These are phyloP conservation scores for Apis dorsata DNA, from an alignment of 1,140 invertebrate genomes.

Conservation along the genomic window DNA sequence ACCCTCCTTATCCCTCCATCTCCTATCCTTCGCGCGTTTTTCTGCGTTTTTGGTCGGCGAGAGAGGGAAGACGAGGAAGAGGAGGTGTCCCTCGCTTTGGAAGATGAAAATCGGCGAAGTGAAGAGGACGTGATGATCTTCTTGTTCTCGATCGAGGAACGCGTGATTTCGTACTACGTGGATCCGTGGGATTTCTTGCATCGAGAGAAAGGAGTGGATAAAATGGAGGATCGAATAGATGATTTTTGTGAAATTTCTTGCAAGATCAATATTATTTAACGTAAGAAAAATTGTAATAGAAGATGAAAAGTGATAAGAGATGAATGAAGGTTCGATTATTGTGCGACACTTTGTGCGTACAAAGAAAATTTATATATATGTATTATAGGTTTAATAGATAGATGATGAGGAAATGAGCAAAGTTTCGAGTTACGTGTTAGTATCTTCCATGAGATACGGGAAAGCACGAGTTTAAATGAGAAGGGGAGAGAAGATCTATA, in stretches of 20 bases:
- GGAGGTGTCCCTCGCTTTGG: background rate
- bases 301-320: background rate
- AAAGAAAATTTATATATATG: background rate
- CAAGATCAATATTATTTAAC: too few species aligned
- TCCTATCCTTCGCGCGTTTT: background rate
- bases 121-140: conserved; percentile 10
- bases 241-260: too few species aligned
- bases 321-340: background rate
- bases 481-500: background rate
- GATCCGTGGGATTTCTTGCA: background rate
- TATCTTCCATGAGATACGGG: background rate
- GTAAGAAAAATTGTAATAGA: too few species aligned
- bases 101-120: conserved; percentile 16
- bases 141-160: too few species aligned
- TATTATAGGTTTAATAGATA: background rate
- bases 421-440: background rate
- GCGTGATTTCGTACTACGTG: background rate
- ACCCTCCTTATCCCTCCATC: too few species aligned
- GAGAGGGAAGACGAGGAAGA: conserved; percentile 31
- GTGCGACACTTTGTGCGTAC: background rate
- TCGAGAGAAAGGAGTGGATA: background rate
- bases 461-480: background rate
- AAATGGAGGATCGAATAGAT: too few species aligned
- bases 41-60: background rate
- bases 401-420: background rate